Conservation (phyloP, 1,140 invertebrate genomes). For the Ericerus pela region DNA sequence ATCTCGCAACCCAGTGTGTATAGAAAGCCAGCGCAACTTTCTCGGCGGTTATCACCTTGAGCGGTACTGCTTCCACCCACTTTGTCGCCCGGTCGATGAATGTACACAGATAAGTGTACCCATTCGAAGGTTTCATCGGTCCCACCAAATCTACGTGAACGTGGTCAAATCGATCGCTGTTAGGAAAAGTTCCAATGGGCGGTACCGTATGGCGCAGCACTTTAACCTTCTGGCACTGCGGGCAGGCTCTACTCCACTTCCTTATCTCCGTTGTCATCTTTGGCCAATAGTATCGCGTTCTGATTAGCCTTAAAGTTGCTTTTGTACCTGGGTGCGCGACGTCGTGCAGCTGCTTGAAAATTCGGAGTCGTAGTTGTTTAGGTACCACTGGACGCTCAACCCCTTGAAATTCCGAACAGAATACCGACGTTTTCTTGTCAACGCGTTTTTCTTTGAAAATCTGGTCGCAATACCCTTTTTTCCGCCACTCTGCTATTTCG, state of each 20-base stretch:
- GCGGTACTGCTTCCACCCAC: constrained; percentile 27
- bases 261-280: constrained; percentile 22
- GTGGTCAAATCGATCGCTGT: constrained; percentile 20
- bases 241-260: constrained; percentile 20
- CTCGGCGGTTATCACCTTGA: constrained; percentile 25
- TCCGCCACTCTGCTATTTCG: neutral
- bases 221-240: constrained; percentile 24
- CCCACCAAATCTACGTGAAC: constrained; percentile 36
- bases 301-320: constrained; percentile 27
- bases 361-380: neutral
- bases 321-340: constrained; percentile 27
- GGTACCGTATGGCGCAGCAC: neutral
- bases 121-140: constrained; percentile 21
- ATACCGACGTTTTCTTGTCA: neutral
- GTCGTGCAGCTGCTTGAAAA: constrained; percentile 27
- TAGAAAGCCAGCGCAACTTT: constrained; percentile 22
- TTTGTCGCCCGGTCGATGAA: constrained; percentile 27
- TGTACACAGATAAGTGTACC: constrained; percentile 24
- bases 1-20: constrained; percentile 25
- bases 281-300: constrained; percentile 32
- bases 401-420: neutral
- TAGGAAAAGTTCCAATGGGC: constrained; percentile 17
- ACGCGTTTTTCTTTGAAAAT: neutral
- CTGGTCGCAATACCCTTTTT: neutral
- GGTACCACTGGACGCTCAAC: neutral